Conservation (phyloP, 2,113 vertebrate genomes). For the Himantopus leucocephalus region DNA sequence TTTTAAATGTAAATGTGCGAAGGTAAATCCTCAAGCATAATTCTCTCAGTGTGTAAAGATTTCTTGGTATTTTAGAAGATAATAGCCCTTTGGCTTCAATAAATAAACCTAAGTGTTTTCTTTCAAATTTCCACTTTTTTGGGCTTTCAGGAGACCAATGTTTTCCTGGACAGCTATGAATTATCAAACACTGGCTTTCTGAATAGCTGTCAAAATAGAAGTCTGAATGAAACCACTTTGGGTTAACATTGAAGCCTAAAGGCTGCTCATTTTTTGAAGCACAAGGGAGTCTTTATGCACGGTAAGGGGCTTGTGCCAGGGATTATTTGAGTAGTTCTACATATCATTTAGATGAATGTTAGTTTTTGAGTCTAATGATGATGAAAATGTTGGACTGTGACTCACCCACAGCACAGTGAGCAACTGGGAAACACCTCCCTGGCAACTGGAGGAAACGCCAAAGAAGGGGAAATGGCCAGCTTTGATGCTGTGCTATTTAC, state of each 20-base stretch:
- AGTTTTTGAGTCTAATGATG: background rate
- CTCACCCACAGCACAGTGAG: background rate
- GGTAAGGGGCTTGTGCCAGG: background rate
- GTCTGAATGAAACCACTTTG: background rate
- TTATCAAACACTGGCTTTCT: slow-evolving; percentile 19
- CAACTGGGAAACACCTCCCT: background rate
- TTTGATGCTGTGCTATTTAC: rapidly evolving
- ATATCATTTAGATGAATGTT: background rate
- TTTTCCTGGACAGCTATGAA: background rate
- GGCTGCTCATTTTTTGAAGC: background rate
- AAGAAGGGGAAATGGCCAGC: rapidly evolving
- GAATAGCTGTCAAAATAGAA: slow-evolving; percentile 38
- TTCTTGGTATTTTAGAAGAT: slow-evolving; percentile 39
- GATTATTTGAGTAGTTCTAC: background rate
- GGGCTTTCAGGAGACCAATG: background rate
- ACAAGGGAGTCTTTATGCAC: background rate
- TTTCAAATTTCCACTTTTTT: background rate
- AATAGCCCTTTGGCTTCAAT: slow-evolving; percentile 23
- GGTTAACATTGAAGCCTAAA: background rate
- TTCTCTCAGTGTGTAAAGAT: background rate
- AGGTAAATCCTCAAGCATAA: slow-evolving; percentile 30
- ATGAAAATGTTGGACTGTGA: background rate
- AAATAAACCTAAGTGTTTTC: slow-evolving; percentile 29
- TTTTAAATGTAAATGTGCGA: slow-evolving; percentile 3
- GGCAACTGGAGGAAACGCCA: background rate